Percentiles rank a stretch among this genome's conserved stretches.
phyloP scores from a whole-genome alignment of 2,113 vertebrate genomes.

The Ursus arctos region DNA sequence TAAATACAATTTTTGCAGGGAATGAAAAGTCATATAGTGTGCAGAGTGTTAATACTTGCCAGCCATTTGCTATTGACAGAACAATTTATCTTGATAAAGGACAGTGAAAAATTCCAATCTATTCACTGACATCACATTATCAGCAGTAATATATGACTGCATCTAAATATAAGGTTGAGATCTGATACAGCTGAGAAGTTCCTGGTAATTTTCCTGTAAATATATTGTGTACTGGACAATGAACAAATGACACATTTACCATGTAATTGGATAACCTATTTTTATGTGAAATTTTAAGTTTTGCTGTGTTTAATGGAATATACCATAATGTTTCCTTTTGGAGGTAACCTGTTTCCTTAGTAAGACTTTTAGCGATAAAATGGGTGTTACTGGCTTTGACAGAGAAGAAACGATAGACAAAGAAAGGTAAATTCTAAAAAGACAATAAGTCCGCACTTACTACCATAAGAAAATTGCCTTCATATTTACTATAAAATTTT shows the following conservation, averaged over 20 bases:
- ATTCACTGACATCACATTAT: constrained; percentile 96
- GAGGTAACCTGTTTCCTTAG: constrained; percentile 85
- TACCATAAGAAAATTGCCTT: background rate
- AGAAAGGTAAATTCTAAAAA: constrained; percentile 75
- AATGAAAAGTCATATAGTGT: constrained; percentile 94
- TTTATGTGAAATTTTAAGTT: constrained; percentile 91
- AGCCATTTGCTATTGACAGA: constrained; percentile 97
- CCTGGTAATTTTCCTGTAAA: constrained; percentile 89
- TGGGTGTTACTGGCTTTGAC: constrained; percentile 67
- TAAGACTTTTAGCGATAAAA: constrained; percentile 83
- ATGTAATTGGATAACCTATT: constrained; percentile 92
- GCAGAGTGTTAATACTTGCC: constrained; percentile 92
- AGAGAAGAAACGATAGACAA: constrained; percentile 80
- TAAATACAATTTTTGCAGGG: constrained; percentile 94
- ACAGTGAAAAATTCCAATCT: constrained; percentile 98
- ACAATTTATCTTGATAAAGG: constrained; percentile 98
- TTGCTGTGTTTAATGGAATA: constrained; percentile 91
- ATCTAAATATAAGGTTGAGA: constrained; percentile 95
- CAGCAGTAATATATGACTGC: constrained; percentile 95
- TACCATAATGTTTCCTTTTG: constrained; percentile 90
- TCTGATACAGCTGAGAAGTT: constrained; percentile 87
- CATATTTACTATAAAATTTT: constrained; percentile 20
- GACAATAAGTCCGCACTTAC: constrained; percentile 57
- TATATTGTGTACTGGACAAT: constrained; percentile 89
- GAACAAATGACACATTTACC: constrained; percentile 87